These are phyloP conservation scores for Pachyrhynchus sulphureomaculatus DNA, from an alignment of 1,140 invertebrate genomes.

Conservation along the genomic window DNA sequence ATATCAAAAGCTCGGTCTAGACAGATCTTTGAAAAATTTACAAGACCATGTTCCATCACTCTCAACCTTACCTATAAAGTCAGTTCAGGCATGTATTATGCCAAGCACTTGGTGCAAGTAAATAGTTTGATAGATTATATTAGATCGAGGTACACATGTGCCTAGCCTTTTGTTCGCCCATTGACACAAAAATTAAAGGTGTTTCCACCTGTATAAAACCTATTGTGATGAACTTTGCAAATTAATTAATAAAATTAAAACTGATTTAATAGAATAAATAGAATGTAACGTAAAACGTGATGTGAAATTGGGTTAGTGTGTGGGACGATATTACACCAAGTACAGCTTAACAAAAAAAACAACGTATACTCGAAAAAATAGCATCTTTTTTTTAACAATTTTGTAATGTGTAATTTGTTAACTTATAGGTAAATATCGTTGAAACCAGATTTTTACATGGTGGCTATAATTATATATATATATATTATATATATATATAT, in stretches of 20 bases:
- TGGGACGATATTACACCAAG: constrained; percentile 6
- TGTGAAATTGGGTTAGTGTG: constrained; percentile 6
- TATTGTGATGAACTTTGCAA: constrained; percentile 52
- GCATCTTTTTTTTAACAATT: no score
- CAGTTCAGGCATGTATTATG: not conserved
- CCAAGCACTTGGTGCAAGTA: constrained; percentile 24
- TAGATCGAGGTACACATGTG: constrained; percentile 47
- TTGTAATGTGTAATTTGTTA: no score
- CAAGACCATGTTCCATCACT: no score
- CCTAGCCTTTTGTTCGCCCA: constrained; percentile 50
- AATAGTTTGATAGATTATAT: constrained; percentile 35
- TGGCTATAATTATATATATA: no score
- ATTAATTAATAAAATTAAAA: constrained; percentile 47
- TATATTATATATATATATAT: no score
- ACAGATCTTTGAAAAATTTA: no score
- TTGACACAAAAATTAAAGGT: constrained; percentile 49
- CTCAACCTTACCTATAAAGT: no score
- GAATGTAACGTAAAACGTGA: constrained; percentile 20
- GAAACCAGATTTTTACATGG: no score
- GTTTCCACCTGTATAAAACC: constrained; percentile 48
- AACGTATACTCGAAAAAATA: no score
- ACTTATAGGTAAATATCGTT: no score
- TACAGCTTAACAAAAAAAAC: no score
- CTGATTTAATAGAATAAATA: constrained; percentile 48
- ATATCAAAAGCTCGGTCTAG: no score